Percentiles rank a stretch among this genome's conserved stretches.
Evolutionary conservation across 2,797 vertebrate species (phyloP).

Genomic region (Apogon hyalosoma): DNA sequence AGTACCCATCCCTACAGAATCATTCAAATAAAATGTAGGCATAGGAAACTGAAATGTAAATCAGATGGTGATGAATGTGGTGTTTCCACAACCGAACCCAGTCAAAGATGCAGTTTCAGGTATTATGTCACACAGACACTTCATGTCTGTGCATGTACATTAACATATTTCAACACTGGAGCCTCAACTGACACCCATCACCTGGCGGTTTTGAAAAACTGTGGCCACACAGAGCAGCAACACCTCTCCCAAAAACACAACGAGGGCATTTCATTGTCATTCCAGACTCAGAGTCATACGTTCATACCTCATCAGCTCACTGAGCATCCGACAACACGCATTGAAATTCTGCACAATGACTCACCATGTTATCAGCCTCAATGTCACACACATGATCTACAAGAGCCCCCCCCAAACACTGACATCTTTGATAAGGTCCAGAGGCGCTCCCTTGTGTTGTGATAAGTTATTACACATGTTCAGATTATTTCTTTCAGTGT

Average conservation of each 20-base stretch:
- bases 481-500: background rate
- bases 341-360: conserved; percentile 15
- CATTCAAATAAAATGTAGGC: conserved; percentile 8
- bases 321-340: background rate
- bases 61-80: background rate
- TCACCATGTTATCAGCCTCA: conserved; percentile 17
- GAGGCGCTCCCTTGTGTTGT: conserved; percentile 61
- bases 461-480: conserved; percentile 44
- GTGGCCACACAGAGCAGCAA: background rate
- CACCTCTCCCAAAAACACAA: background rate
- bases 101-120: background rate
- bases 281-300: background rate
- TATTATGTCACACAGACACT: background rate
- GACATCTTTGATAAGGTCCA: conserved; percentile 15
- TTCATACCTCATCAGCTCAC: conserved; percentile 22
- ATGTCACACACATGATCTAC: background rate
- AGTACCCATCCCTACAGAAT: background rate
- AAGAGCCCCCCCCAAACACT: background rate
- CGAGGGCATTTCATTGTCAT: background rate
- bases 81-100: background rate
- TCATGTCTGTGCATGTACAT: conserved; percentile 3
- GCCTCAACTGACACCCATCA: background rate
- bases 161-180: conserved; percentile 15
- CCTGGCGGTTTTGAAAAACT: background rate
- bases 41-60: conserved; percentile 11